phyloP scores from a whole-genome alignment of 1,140 invertebrate species.

The Nilaparvata lugens region DNA sequence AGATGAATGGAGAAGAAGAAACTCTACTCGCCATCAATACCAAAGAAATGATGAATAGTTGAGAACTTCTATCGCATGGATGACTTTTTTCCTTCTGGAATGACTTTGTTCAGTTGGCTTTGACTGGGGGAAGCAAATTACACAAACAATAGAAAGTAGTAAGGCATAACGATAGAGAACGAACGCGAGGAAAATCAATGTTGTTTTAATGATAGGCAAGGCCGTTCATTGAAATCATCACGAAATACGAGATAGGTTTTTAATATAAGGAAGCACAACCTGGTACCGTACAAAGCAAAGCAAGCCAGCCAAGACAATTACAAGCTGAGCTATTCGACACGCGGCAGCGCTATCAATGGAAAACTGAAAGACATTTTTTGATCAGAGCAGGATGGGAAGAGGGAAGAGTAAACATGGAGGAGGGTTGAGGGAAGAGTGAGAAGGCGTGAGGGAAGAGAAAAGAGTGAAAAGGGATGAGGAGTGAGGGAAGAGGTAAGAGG shows the following conservation, averaged over 20 bases:
- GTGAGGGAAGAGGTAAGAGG: no score
- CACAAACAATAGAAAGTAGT: neutral
- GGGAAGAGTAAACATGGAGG: neutral
- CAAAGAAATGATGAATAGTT: no score
- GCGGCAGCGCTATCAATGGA: neutral
- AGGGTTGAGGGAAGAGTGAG: neutral
- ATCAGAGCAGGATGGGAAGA: neutral
- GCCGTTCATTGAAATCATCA: neutral
- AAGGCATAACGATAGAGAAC: neutral
- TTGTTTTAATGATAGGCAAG: neutral
- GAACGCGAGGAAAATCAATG: neutral
- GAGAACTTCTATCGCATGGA: no score
- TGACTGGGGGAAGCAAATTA: no score
- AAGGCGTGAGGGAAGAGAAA: no score
- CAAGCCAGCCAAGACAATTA: neutral
- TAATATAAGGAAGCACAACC: constrained; percentile 2
- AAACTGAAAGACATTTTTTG: neutral
- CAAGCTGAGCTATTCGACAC: neutral
- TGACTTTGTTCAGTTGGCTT: no score
- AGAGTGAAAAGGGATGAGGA: no score
- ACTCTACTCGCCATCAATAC: no score
- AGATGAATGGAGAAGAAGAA: no score
- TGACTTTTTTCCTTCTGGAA: no score
- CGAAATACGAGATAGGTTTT: constrained; percentile 4
- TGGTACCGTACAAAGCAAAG: neutral